Percentiles rank a stretch among this genome's conserved stretches.
These are phyloP conservation scores for Paratilapia polleni DNA, from an alignment of 2,113 vertebrate genomes.

Conservation along the genomic window DNA sequence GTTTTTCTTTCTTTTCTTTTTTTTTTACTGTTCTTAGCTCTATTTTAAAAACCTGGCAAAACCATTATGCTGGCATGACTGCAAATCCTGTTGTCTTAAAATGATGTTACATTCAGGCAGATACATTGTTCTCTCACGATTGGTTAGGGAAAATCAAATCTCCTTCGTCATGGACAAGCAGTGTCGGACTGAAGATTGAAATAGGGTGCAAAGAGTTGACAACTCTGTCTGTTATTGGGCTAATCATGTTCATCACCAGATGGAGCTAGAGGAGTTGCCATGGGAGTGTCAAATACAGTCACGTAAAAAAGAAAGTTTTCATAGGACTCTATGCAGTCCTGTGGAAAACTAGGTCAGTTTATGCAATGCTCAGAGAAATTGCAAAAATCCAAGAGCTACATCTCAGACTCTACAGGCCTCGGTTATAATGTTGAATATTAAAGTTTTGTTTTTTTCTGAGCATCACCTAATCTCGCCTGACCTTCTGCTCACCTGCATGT, in stretches of 20 bases:
- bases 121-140: no score
- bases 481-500: not conserved
- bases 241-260: not conserved
- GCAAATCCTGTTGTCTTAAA: not conserved
- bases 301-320: not conserved
- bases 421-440: not conserved
- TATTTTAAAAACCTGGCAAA: not conserved
- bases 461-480: not conserved
- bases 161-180: not conserved
- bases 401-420: not conserved
- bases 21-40: not conserved
- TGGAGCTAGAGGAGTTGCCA: no score
- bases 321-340: not conserved
- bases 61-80: not conserved
- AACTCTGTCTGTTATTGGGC: not conserved
- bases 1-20: not conserved
- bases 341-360: not conserved
- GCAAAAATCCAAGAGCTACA: not conserved
- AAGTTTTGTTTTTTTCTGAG: not conserved
- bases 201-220: not conserved
- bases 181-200: not conserved
- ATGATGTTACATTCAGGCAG: not conserved
- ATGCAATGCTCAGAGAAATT: not conserved
- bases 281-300: no score
- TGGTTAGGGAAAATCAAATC: not conserved